Evolutionary conservation across 2,797 vertebrate genomes (phyloP).

Genomic region (Trichosurus vulpecula): DNA sequence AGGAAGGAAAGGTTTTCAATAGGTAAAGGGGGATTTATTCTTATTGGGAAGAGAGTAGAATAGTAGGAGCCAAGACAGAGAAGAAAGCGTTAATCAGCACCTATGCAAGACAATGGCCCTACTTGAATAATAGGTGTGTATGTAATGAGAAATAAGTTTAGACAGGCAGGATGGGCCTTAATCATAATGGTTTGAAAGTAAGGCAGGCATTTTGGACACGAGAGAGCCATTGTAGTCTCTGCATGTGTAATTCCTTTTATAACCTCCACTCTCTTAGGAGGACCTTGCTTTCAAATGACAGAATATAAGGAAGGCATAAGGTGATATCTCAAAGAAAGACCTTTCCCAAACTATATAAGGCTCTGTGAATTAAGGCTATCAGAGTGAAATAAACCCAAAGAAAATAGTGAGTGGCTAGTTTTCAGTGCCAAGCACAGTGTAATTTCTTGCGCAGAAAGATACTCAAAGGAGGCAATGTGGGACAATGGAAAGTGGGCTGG

Average conservation of each 20-base stretch:
- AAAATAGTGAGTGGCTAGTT: not conserved
- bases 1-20: not conserved
- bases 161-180: not conserved
- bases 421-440: not conserved
- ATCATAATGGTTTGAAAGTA: not conserved
- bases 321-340: not conserved
- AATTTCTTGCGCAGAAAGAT: not conserved
- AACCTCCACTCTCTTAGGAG: not conserved
- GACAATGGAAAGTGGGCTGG: not conserved
- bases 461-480: not conserved
- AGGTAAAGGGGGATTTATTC: not conserved
- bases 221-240: not conserved
- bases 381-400: not conserved
- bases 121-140: not conserved
- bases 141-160: not conserved
- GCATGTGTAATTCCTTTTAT: not conserved
- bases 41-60: not conserved
- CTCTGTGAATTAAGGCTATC: not conserved
- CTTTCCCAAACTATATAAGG: not conserved
- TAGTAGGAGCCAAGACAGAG: not conserved
- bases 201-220: not conserved
- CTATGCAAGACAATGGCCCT: not conserved
- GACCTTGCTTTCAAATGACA: not conserved
- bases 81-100: not conserved
- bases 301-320: not conserved